These are phyloP conservation scores for Urocyon cinereoargenteus DNA, from an alignment of 2,797 vertebrate genomes.

Conservation along the genomic window DNA sequence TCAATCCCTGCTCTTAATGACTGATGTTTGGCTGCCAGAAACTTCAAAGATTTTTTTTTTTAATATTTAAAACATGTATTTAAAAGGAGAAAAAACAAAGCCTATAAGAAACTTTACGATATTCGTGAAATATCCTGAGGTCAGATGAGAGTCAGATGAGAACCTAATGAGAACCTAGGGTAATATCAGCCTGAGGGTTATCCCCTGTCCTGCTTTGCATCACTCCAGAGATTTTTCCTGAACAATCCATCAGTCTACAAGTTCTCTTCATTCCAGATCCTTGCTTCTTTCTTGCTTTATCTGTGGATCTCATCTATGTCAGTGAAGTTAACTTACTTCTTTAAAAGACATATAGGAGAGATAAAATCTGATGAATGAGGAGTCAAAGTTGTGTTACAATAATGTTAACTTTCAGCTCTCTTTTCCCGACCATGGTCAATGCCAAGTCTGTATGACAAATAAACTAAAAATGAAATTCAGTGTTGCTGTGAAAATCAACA, in stretches of 20 bases:
- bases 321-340: conserved; percentile 36
- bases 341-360: background rate
- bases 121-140: background rate
- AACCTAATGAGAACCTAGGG: background rate
- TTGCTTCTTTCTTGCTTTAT: background rate
- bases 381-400: conserved; percentile 18
- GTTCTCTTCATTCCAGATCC: background rate
- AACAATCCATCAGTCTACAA: background rate
- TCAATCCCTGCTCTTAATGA: background rate
- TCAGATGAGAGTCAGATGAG: background rate
- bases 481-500: conserved; percentile 27
- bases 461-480: conserved; percentile 19
- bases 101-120: background rate
- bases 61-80: background rate
- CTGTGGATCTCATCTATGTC: background rate
- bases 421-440: background rate
- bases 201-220: background rate
- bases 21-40: background rate
- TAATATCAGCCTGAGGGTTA: background rate
- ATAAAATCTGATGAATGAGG: background rate
- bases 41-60: background rate
- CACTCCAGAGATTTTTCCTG: background rate
- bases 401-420: conserved; percentile 1
- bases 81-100: background rate
- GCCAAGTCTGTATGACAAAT: background rate